Base-by-base conservation (phyloP, 1,140 invertebrate species). In the Paraescarpia echinospica region DNA sequence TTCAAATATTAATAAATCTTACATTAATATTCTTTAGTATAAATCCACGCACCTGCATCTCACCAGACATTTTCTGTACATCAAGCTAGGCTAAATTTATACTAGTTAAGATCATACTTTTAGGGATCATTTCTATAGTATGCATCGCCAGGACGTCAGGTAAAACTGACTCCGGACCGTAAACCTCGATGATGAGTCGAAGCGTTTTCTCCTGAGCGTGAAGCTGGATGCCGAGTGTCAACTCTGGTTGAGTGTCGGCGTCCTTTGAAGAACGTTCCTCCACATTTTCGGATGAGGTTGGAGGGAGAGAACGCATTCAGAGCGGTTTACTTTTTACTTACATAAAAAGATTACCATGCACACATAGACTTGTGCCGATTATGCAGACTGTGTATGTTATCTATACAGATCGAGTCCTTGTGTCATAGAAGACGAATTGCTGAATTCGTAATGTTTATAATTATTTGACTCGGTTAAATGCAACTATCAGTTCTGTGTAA, bases 111-210 rank as follows among this genome's bases (percentile, higher is more conserved):
- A 77, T 77, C 59, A 77, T 77, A 77, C 59, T 77, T 77, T 77
- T 77, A 77, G 59, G 59, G 59, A 77, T 77, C 59, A 77, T 77
- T 77, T 77, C 59, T 77, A 77, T 77, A 77, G 59, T 77, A 77
- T 77, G 59, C 59, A 77, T 77, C 59, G 59, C 59, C 59, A 77
- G 59, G 59, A 77, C 59, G 59, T 77, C 59, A 77, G 59, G 59
- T 77, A 77, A 77, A 77, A 77, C 59, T 77, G 59, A 77, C 59
- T 77, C 59, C 59, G 59, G 59, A 77, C 59, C 59, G 59, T 77
- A 77, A 77, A 77, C 59, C 59, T 22, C 59, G 59, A 77, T 77
- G 59, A 77, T 77, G 59, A 77, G 59, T 77, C 59, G 59, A 77
- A 77, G 59, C 2, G 59, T 77, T 77, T 77, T 77, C 59, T 77